Evolutionary conservation across 2,113 vertebrate species (phyloP).

Genomic region (Menura novaehollandiae): DNA sequence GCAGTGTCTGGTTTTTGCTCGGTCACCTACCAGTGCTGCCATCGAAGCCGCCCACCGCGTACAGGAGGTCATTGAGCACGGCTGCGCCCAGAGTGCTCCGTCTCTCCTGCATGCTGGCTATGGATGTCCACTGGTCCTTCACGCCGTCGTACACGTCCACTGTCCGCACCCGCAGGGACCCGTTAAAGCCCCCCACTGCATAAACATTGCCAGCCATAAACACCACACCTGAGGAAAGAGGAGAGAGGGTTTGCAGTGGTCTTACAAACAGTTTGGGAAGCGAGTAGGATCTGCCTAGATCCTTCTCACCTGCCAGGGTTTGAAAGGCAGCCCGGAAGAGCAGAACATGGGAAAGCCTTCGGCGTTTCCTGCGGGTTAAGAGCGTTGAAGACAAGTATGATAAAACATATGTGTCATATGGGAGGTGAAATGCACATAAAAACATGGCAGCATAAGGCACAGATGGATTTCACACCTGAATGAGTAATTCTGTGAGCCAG

Average conservation of each 20-base stretch:
- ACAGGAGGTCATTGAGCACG: conserved; percentile 89
- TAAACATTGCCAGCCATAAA: conserved; percentile 89
- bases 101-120: conserved; percentile 94
- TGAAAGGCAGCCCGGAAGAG: not conserved
- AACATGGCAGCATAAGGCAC: not conserved
- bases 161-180: conserved; percentile 88
- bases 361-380: not conserved
- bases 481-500: not conserved
- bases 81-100: conserved; percentile 91
- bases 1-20: not conserved
- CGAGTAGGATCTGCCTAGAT: fast-evolving
- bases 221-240: conserved; percentile 80
- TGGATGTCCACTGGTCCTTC: conserved; percentile 89
- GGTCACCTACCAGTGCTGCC: conserved; percentile 87
- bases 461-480: not conserved
- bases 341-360: fast-evolving
- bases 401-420: fast-evolving
- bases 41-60: conserved; percentile 93
- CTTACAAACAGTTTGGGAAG: not conserved
- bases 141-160: conserved; percentile 88
- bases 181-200: conserved; percentile 92
- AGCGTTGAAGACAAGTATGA: not conserved
- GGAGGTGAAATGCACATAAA: not conserved
- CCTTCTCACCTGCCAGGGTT: fast-evolving
- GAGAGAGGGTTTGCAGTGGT: not conserved